Evolutionary conservation across 64 coral and sea anemone genomes (phyloP).

Genomic region (Actinia tenebrosa): DNA sequence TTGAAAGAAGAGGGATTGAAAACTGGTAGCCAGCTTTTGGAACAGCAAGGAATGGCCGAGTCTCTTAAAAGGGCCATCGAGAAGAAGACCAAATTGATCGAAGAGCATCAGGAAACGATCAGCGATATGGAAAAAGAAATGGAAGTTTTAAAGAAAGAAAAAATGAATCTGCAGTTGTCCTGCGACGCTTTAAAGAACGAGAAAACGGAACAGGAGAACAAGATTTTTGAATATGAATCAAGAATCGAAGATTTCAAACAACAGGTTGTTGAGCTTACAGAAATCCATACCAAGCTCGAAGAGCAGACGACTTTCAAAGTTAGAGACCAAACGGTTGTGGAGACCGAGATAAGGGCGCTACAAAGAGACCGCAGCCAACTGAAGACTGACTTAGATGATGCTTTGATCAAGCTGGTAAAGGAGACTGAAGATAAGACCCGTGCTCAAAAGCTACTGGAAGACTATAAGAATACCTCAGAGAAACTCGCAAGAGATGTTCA

Average conservation of each 20-base stretch:
- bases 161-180: conserved; percentile 56
- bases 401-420: conserved; percentile 21
- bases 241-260: conserved; percentile 29
- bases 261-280: conserved; percentile 31
- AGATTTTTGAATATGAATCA: conserved; percentile 35
- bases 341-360: conserved; percentile 39
- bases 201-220: conserved; percentile 48
- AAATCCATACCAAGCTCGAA: conserved; percentile 60
- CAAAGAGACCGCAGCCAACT: conserved; percentile 60
- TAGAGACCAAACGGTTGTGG: conserved; percentile 23
- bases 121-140: conserved; percentile 63
- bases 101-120: conserved; percentile 46
- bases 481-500: conserved; percentile 13
- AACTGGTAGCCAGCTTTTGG: conserved; percentile 47
- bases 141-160: conserved; percentile 58
- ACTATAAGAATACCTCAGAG: conserved; percentile 18
- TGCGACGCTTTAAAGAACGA: conserved; percentile 30
- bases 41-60: conserved; percentile 66
- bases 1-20: conserved; percentile 74
- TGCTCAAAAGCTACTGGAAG: conserved; percentile 29
- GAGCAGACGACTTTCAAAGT: conserved; percentile 28
- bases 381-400: conserved; percentile 38
- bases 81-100: conserved; percentile 68
- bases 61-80: conserved; percentile 55
- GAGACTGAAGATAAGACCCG: conserved; percentile 37